Conservation (phyloP, 2,113 vertebrate genomes). For the Hyperopisus bebe region DNA sequence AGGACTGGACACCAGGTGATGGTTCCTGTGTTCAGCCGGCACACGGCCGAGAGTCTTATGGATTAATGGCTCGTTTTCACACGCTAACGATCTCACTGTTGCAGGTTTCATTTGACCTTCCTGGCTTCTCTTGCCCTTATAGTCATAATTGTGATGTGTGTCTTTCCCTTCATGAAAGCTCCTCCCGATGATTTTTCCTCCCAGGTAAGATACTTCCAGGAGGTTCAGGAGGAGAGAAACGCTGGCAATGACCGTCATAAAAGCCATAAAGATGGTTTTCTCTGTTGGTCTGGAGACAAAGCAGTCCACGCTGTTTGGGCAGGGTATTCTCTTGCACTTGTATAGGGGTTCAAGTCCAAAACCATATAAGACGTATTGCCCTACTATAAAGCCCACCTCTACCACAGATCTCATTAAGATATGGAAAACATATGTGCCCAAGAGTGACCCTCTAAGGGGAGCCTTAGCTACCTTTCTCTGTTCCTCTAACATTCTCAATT, state of each 20-base stretch:
- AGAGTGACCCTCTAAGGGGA: conserved; percentile 79
- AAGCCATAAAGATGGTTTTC: conserved; percentile 93
- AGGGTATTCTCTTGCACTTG: conserved; percentile 78
- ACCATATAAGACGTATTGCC: conserved; percentile 83
- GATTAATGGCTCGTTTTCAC: conserved; percentile 53
- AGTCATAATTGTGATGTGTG: conserved; percentile 57
- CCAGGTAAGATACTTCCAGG: conserved; percentile 83
- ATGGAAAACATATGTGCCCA: conserved; percentile 84
- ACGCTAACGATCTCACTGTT: conserved; percentile 52
- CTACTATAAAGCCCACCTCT: conserved; percentile 86
- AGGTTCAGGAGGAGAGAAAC: conserved; percentile 84
- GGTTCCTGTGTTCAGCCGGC: conserved; percentile 51
- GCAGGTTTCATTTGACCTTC: conserved; percentile 55
- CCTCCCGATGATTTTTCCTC: conserved; percentile 74
- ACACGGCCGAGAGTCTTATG: conserved; percentile 56
- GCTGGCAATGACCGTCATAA: conserved; percentile 82
- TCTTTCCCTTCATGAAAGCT: conserved; percentile 55
- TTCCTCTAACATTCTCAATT: conserved; percentile 77
- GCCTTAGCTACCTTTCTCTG: conserved; percentile 80
- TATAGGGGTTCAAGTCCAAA: conserved; percentile 78
- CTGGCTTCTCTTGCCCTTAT: conserved; percentile 60
- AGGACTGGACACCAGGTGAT: conserved; percentile 40
- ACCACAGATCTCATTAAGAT: conserved; percentile 82
- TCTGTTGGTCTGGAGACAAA: conserved; percentile 92
- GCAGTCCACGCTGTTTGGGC: conserved; percentile 88